Evolutionary conservation across 2,888 invertebrate genomes (phyloP), one percentile per base, ranked within the genome.

Genomic region (Watsonalla cultraria): DNA sequence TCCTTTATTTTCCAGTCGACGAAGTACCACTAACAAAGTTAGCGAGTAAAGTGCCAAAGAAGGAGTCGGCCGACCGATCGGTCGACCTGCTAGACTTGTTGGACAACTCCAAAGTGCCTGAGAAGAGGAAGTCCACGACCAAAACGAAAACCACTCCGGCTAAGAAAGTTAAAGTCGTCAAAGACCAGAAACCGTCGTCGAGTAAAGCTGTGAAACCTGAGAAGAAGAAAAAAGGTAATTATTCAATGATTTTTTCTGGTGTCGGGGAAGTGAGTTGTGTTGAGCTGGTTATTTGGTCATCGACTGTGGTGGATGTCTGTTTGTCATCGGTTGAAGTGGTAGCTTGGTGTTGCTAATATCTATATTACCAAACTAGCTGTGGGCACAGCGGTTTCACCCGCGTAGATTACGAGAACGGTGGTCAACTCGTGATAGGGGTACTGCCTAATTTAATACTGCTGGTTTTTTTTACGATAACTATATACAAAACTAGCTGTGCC

Each of bases 161-260:
- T 0, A 89, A 87, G 66, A 86, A 86, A 60, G 51, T 72, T 0
- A 88, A 86, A 59, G 57, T 68, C 11, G 80, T 79, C 56, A 83
- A 80, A 51, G 82, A 85, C 9, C 49, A 63, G 0, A 84, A 83
- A 46, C 72, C 87, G 0, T 65, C 81, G 0, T 78, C 74, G 9
- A 87, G 84, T 59, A 88, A 88, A 58, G 61, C 71, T 0, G 48
- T 71, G 4, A 84, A 84, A 55, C 69, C 78, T 0, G 82, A 82
- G 71, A 88, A 84, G 74, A 90, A 89, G 65, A 89, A 89, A 54
- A 90, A 89, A 90, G 90, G 90, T 90, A 88, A 78, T 89, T 80
- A 64, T 73, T 60, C 61, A 65, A 59, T 52, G 33, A 51, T 56
- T 47, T 58, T 53, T 24, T 45, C 5, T 6, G n/a, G n/a, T n/a